Evolutionary conservation across 2,888 invertebrate species (phyloP).

Genomic region (Epiperipatus broadwayi): DNA sequence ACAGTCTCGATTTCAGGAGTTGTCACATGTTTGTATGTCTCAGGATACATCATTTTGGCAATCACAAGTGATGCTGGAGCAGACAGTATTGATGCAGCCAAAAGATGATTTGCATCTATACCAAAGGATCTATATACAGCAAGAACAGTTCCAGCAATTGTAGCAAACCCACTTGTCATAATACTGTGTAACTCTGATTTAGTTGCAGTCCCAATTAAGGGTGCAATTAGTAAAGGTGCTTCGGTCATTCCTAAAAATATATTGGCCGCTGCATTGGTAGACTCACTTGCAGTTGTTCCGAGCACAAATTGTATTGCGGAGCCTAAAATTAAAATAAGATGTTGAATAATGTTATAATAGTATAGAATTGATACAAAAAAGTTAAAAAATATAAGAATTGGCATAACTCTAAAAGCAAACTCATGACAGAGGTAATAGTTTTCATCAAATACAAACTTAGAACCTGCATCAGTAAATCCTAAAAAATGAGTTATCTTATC

Average conservation of each 20-base stretch:
- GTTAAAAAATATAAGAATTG: conserved; percentile 83
- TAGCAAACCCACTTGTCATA: conserved; percentile 84
- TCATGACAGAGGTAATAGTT: too few species aligned
- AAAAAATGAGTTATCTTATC: conserved; percentile 29
- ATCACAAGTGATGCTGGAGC: conserved; percentile 79
- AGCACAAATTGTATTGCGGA: conserved; percentile 47
- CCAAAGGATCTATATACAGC: conserved; percentile 82
- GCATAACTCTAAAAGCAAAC: conserved; percentile 39
- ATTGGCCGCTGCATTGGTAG: conserved; percentile 75
- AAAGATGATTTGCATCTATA: conserved; percentile 61
- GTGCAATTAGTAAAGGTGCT: conserved; percentile 66
- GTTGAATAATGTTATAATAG: conserved; percentile 71
- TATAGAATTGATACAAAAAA: conserved; percentile 73
- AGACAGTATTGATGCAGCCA: conserved; percentile 87
- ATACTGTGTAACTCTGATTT: conserved; percentile 77
- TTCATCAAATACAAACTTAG: conserved; percentile 30
- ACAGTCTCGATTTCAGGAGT: too few species aligned
- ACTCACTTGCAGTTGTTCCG: conserved; percentile 83
- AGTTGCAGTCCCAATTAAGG: conserved; percentile 64
- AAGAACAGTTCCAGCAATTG: conserved; percentile 70
- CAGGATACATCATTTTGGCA: conserved; percentile 77
- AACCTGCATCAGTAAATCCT: conserved; percentile 29
- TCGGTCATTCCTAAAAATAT: conserved; percentile 88
- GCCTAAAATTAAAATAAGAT: conserved; percentile 58
- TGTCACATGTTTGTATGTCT: conserved; percentile 67